phyloP scores from a whole-genome alignment of 2,113 vertebrate genomes.

The Bettongia penicillata region DNA sequence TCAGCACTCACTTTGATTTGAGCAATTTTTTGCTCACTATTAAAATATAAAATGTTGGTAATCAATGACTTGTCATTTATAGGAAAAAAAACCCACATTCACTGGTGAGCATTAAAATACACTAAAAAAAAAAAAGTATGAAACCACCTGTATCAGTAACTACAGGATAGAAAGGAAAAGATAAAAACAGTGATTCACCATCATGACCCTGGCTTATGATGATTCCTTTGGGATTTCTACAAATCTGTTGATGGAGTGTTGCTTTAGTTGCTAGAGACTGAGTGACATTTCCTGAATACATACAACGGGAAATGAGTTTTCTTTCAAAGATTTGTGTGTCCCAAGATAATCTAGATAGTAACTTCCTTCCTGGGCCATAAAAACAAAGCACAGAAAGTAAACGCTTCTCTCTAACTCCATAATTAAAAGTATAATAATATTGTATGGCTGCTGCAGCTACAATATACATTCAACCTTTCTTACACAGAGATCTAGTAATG shows the following conservation, averaged over 20 bases:
- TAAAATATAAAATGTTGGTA: conserved; percentile 34
- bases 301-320: conserved; percentile 54
- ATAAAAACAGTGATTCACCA: background rate
- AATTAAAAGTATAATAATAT: background rate
- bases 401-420: background rate
- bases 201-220: conserved; percentile 34
- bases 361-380: conserved; percentile 41
- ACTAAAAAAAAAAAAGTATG: conserved; percentile 36
- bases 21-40: background rate
- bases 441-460: background rate
- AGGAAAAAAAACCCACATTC: background rate
- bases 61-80: conserved; percentile 3
- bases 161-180: conserved; percentile 25
- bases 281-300: conserved; percentile 6
- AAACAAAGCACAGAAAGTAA: conserved; percentile 25
- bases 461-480: background rate
- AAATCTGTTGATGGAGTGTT: conserved; percentile 8
- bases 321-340: conserved; percentile 42
- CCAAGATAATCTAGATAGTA: conserved; percentile 44
- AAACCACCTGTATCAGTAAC: conserved; percentile 9
- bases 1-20: conserved; percentile 2
- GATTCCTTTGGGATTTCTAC: background rate
- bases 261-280: background rate
- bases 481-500: background rate
- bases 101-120: background rate